phyloP scores from a whole-genome alignment of 1,140 invertebrate genomes.

The Araneus ventricosus region DNA sequence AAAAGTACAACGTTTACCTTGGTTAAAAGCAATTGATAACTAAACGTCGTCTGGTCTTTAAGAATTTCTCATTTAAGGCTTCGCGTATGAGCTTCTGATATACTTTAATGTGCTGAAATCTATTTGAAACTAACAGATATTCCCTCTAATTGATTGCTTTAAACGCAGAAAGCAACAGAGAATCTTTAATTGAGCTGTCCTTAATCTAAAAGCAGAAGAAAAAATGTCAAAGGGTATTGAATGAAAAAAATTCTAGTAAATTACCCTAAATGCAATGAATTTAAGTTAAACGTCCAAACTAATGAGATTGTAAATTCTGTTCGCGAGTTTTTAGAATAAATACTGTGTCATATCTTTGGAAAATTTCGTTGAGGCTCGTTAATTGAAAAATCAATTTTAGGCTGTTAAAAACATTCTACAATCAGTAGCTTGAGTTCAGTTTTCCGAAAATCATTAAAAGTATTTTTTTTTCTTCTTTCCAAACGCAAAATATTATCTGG shows the following conservation, averaged over 20 bases:
- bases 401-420: constrained; percentile 40
- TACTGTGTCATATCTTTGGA: constrained; percentile 19
- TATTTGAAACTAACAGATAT: not conserved
- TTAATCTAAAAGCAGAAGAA: constrained; percentile 13
- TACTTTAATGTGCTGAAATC: not conserved
- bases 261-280: constrained; percentile 30
- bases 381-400: constrained; percentile 53
- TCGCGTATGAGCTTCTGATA: not conserved
- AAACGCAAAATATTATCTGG: constrained; percentile 45
- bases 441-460: constrained; percentile 17
- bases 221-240: not conserved
- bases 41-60: not conserved
- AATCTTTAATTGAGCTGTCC: not conserved
- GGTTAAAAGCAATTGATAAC: not conserved
- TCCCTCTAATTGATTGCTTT: not conserved
- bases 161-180: not conserved
- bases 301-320: constrained; percentile 29
- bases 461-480: not conserved
- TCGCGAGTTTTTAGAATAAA: constrained; percentile 5
- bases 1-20: not conserved
- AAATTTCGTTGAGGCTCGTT: constrained; percentile 7
- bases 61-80: not conserved
- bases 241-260: constrained; percentile 20
- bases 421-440: constrained; percentile 22
- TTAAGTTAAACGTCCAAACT: constrained; percentile 1